These are phyloP conservation scores for Rhinatrema bivittatum DNA, from an alignment of 2,797 vertebrate genomes.

Conservation along the genomic window DNA sequence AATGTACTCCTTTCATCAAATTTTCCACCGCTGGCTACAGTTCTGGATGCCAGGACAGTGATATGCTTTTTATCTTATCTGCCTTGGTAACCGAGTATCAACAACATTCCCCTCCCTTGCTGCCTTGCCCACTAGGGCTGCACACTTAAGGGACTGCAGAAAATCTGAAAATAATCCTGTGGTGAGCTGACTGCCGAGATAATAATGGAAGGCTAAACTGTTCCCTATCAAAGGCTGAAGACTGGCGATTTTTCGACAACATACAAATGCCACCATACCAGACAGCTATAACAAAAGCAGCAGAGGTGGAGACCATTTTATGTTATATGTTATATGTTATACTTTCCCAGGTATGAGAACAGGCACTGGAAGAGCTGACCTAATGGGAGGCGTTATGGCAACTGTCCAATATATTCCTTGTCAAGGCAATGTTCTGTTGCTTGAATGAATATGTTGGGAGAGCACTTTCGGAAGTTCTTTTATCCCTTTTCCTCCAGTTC, in stretches of 20 bases:
- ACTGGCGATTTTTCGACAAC: conserved; percentile 36
- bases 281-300: conserved; percentile 23
- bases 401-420: conserved; percentile 42
- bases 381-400: conserved; percentile 43
- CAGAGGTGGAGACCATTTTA: conserved; percentile 20
- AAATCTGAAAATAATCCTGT: conserved; percentile 46
- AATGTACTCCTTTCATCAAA: conserved; percentile 78
- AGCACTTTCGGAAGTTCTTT: conserved; percentile 55
- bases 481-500: conserved; percentile 49
- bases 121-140: conserved; percentile 45
- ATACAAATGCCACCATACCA: conserved; percentile 17
- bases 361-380: conserved; percentile 27
- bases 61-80: conserved; percentile 68
- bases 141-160: conserved; percentile 41
- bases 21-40: conserved; percentile 62
- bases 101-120: conserved; percentile 53
- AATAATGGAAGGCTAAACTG: conserved; percentile 37
- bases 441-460: conserved; percentile 37
- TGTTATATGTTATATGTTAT: conserved; percentile 19
- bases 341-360: conserved; percentile 34
- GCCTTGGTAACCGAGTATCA: conserved; percentile 55
- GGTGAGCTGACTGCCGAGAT: conserved; percentile 34
- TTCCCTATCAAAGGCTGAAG: conserved; percentile 26
- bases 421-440: conserved; percentile 28
- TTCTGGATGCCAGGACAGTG: conserved; percentile 61